Evolutionary conservation across 2,888 invertebrate species (phyloP).

Genomic region (Girardia tigrina): DNA sequence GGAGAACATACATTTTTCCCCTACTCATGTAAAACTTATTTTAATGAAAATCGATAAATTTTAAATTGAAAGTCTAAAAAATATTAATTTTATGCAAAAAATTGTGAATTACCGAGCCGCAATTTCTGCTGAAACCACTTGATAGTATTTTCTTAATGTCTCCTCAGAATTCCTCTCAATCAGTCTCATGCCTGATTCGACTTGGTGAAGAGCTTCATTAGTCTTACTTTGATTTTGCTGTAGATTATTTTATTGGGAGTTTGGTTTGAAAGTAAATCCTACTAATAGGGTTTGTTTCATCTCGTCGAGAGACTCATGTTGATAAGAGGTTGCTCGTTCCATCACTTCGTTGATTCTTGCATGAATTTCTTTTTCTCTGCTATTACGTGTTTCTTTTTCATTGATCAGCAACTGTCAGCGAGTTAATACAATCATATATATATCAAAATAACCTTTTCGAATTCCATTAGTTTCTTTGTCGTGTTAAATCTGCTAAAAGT

Average conservation of each 20-base stretch:
- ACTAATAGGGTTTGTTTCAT: not conserved
- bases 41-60: too few species aligned
- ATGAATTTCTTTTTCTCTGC: conserved; percentile 4
- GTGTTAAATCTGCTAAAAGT: not conserved
- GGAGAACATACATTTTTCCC: too few species aligned
- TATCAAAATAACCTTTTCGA: not conserved
- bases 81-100: not conserved
- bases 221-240: not conserved
- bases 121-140: not conserved
- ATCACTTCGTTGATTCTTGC: conserved; percentile 1
- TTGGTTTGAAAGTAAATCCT: not conserved
- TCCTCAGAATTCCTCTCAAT: not conserved
- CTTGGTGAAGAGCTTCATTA: not conserved
- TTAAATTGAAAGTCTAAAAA: not conserved
- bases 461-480: not conserved
- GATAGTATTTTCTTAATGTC: not conserved
- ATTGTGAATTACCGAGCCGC: not conserved
- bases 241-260: not conserved
- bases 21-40: too few species aligned
- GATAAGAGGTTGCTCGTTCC: not conserved
- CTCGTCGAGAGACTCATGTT: not conserved
- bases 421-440: not conserved
- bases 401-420: not conserved
- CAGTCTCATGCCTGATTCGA: not conserved
- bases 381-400: not conserved